phyloP scores from a whole-genome alignment of 2,113 vertebrate genomes.

The Sebastes schlegelii region DNA sequence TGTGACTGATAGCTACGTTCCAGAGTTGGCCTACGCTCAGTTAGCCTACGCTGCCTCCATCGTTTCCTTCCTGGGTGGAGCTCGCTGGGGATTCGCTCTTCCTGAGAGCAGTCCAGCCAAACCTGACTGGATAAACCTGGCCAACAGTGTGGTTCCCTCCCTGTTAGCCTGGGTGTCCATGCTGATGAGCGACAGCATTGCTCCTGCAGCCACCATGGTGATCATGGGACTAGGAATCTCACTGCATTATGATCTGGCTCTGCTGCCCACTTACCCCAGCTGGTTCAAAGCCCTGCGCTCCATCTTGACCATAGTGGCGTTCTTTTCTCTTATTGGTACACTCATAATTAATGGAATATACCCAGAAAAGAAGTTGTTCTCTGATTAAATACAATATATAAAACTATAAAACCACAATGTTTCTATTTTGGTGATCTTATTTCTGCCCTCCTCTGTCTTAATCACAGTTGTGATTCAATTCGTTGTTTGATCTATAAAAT shows the following conservation, averaged over 20 bases:
- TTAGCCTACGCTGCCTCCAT: conserved; percentile 87
- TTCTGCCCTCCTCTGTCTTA: no score
- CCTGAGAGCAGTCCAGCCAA: conserved; percentile 90
- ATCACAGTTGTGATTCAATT: background rate
- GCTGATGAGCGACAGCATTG: conserved; percentile 80
- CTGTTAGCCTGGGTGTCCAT: conserved; percentile 89
- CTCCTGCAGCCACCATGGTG: conserved; percentile 73
- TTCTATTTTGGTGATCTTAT: background rate
- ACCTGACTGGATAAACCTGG: conserved; percentile 92
- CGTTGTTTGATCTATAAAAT: no score
- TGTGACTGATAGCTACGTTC: conserved; percentile 81
- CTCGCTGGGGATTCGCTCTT: conserved; percentile 94
- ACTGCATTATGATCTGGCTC: conserved; percentile 88
- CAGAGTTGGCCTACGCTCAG: conserved; percentile 87
- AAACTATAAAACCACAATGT: background rate
- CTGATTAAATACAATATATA: conserved; percentile 11
- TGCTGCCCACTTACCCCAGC: conserved; percentile 90
- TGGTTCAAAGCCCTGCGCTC: conserved; percentile 92
- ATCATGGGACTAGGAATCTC: conserved; percentile 87
- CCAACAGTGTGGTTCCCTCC: conserved; percentile 84
- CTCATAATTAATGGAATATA: conserved; percentile 69
- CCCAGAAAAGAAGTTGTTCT: conserved; percentile 80
- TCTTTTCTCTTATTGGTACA: conserved; percentile 84
- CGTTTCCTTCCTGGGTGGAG: conserved; percentile 90
- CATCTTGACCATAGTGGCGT: conserved; percentile 84